phyloP scores from a whole-genome alignment of 2,797 vertebrate genomes.

The Buphagus erythrorhynchus region DNA sequence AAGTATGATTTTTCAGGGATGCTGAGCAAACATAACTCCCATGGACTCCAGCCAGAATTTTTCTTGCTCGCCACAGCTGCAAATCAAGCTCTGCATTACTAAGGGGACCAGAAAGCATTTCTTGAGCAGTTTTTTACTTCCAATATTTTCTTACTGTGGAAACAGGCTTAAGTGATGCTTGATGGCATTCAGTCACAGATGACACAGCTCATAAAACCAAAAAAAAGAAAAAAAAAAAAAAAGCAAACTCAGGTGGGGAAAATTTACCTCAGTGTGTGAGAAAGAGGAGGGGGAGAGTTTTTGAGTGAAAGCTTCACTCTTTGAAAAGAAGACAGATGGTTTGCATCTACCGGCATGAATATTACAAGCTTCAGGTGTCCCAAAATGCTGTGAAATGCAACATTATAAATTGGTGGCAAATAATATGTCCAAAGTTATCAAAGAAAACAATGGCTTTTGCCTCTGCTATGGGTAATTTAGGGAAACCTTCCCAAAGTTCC shows the following conservation, averaged over 20 bases:
- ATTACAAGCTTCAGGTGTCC: conserved; percentile 43
- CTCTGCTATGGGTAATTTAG: background rate
- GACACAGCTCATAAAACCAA: conserved; percentile 8
- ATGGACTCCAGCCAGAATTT: background rate
- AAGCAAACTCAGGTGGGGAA: conserved; percentile 12
- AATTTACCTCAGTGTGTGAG: conserved; percentile 24
- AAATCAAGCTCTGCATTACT: background rate
- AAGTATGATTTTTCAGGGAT: background rate
- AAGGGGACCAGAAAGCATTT: background rate
- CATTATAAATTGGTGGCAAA: conserved; percentile 2
- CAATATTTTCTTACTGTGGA: background rate
- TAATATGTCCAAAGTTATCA: background rate
- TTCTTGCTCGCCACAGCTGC: background rate
- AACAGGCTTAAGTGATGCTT: conserved; percentile 28
- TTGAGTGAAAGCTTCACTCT: background rate
- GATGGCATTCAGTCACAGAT: background rate
- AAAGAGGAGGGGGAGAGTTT: background rate
- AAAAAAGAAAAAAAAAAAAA: background rate
- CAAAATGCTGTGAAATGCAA: conserved; percentile 17
- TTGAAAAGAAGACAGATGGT: conserved; percentile 25
- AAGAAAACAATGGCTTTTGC: background rate
- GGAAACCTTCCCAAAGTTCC: background rate
- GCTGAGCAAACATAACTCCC: background rate
- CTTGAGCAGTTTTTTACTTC: background rate
- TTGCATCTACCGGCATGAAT: background rate